A percentile compares a stretch with the other conserved stretches of the same genome.
Conservation (phyloP, 2,797 vertebrate species). For the Semaprochilodus insignis region DNA sequence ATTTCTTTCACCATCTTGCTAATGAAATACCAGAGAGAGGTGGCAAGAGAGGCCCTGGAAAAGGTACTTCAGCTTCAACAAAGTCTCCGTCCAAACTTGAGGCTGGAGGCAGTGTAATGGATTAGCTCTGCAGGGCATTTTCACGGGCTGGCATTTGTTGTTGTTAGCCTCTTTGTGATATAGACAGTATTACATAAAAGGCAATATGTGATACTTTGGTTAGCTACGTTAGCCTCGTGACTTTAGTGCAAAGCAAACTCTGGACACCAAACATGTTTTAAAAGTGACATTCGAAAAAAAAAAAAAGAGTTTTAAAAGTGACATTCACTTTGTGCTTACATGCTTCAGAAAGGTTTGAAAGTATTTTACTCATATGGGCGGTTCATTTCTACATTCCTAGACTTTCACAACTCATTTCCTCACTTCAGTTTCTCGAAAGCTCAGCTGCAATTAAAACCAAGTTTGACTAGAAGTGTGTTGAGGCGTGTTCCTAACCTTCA, state of each 20-base stretch:
- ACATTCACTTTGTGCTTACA: no score
- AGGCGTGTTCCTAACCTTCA: background rate
- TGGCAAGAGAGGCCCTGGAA: background rate
- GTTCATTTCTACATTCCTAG: background rate
- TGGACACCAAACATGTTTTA: background rate
- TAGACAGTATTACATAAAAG: no score
- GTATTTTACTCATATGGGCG: no score
- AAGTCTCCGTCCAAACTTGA: background rate
- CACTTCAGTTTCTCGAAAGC: background rate
- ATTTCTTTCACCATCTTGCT: conserved; percentile 36
- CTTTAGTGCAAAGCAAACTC: background rate
- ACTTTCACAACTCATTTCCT: background rate
- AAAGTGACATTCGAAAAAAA: no score
- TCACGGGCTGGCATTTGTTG: background rate
- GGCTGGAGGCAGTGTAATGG: background rate
- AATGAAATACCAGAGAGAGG: conserved; percentile 45
- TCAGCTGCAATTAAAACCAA: conserved; percentile 16
- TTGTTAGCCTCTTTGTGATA: background rate
- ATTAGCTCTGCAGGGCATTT: background rate
- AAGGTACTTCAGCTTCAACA: conserved; percentile 23
- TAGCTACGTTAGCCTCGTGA: background rate
- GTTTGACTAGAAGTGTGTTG: conserved; percentile 26
- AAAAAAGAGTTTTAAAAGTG: no score
- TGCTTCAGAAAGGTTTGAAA: no score
- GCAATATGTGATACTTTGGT: background rate